Base-by-base conservation (phyloP, 2,888 invertebrate species). In the Labia minor region DNA sequence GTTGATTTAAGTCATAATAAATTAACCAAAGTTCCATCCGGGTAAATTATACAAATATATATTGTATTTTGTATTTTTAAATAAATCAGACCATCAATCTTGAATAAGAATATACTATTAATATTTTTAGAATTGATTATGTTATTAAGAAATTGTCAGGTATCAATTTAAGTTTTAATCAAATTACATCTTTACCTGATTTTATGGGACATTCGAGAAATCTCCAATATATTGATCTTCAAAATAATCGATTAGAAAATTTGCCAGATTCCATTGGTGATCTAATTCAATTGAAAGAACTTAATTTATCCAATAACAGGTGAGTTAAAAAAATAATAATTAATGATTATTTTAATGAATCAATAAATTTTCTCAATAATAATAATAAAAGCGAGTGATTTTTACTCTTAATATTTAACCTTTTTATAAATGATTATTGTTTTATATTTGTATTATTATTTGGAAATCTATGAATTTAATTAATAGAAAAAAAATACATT, bases 1-100 rank as follows among this genome's bases (percentile, higher is more conserved):
- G 82, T 93, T 8, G 93, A 95, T 78, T 78, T 95, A 68, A 90
- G 90, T 68, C 89, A 88, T 77, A 95, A 95, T 78, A 85, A 83
- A 73, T 80, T 95, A 0, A 77, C 78, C 1, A 74, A 80, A 1
- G 75, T 94, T 71, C 92, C 94, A 8, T 73, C 77, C 14, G 86
- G 87, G 91, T 87, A 78, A 77, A 76, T 75, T 21, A 67, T 19
- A 37, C 14, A n/a, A 37, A 10, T 37, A 26, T 65, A 26, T 26
- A 21, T 37, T 63, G 62, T 11, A 19, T 63, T 63, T 63, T 63
- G 8, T n/a, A 26, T 14, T 8, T 37, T 66, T 37, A 16, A 20
- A 26, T 26, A 26, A 26, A 26, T 26, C 26, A 26, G 8, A 26
- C 3, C 26, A 26, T 6, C 8, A 26, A 26, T 26, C 8, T 26